phyloP scores from a whole-genome alignment of 2,888 invertebrate species.

The Dioctria linearis region DNA sequence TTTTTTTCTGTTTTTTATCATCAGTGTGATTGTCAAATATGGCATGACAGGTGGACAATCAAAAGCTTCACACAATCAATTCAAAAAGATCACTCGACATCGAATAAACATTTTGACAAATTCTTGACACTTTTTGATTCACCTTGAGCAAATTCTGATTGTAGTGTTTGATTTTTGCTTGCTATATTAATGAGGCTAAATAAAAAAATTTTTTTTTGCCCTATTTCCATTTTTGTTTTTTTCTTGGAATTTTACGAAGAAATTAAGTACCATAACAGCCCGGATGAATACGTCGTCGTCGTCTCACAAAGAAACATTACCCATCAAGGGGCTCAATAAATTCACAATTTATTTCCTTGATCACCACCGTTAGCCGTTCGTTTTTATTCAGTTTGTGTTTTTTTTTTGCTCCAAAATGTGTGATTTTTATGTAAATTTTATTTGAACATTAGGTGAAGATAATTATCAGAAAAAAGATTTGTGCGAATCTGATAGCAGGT shows the following conservation, averaged over 20 bases:
- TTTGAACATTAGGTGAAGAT: neutral
- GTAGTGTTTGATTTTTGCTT: no score
- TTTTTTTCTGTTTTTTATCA: neutral
- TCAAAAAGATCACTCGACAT: constrained; percentile 11
- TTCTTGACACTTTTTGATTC: constrained; percentile 24
- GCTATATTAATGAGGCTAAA: no score
- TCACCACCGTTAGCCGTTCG: neutral
- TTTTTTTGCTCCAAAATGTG: neutral
- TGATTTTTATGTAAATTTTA: constrained; percentile 9
- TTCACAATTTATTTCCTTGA: neutral
- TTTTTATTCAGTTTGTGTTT: neutral
- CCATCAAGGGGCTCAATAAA: neutral
- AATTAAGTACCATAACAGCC: neutral
- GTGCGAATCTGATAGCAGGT: neutral
- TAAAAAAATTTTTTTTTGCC: no score
- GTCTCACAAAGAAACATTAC: no score
- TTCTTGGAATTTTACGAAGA: no score
- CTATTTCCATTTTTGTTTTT: no score
- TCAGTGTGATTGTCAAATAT: constrained; percentile 27
- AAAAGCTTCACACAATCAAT: neutral
- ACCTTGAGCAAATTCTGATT: neutral
- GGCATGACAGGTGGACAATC: constrained; percentile 37
- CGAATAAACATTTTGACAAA: constrained; percentile 46
- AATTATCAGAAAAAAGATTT: neutral
- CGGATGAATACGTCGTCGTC: neutral